Evolutionary conservation across 2,113 vertebrate genomes (phyloP).

Genomic region (Neomonachus schauinslandi): DNA sequence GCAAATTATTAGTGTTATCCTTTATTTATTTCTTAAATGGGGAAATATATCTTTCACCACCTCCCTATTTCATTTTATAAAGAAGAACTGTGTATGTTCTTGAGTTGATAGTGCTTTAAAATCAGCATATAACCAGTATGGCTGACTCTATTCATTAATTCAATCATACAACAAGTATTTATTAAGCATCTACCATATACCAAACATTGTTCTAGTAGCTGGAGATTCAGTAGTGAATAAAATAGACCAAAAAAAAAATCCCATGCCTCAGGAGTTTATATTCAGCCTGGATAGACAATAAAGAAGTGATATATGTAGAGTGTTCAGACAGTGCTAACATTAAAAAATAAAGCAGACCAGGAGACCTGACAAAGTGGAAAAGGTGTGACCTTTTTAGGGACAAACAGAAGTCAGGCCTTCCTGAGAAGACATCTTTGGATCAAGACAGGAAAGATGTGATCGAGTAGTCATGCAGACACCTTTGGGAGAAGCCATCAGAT

Average conservation of each 20-base stretch:
- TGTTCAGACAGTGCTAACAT: neutral
- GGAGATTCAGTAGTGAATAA: neutral
- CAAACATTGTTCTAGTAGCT: neutral
- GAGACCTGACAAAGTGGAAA: neutral
- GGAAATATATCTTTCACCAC: neutral
- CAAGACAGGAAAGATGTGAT: neutral
- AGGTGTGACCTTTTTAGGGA: neutral
- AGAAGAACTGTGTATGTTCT: neutral
- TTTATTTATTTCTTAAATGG: neutral
- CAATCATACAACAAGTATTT: neutral
- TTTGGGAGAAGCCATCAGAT: neutral
- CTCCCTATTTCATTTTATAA: neutral
- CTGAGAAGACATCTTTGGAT: neutral
- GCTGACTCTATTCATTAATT: constrained; percentile 24
- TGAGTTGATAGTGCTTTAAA: neutral
- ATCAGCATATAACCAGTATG: neutral
- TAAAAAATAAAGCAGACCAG: neutral
- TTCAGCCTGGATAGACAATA: neutral
- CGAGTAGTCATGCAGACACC: neutral
- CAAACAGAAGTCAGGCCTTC: neutral
- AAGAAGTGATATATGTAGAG: neutral
- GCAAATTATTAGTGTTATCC: neutral
- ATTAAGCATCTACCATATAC: neutral
- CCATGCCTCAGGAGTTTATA: neutral
- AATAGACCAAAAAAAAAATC: neutral